phyloP scores from a whole-genome alignment of 2,888 invertebrate genomes.

The Stratiomys singularior region DNA sequence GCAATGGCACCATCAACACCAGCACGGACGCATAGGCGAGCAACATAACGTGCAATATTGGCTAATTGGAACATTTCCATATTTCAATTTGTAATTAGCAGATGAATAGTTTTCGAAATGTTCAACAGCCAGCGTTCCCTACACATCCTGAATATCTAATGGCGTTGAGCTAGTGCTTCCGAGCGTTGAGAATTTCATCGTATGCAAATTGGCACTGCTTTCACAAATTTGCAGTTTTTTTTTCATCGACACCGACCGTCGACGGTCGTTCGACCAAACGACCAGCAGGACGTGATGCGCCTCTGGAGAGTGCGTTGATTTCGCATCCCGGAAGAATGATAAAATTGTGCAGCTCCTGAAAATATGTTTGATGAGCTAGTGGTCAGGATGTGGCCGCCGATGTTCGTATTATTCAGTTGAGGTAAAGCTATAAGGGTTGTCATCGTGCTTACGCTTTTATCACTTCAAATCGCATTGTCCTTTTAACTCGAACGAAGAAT shows the following conservation, averaged over 20 bases:
- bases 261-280: conserved; percentile 11
- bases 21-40: not conserved
- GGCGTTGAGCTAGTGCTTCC: conserved; percentile 26
- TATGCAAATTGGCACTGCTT: conserved; percentile 34
- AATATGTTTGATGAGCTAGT: conserved; percentile 29
- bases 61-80: conserved; percentile 57
- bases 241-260: not conserved
- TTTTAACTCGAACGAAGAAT: no score
- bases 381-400: conserved; percentile 15
- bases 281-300: conserved; percentile 20
- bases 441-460: no score
- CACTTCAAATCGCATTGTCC: no score
- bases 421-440: no score
- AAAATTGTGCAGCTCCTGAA: conserved; percentile 31
- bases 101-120: conserved; percentile 55
- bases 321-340: conserved; percentile 1
- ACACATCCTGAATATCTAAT: conserved; percentile 49
- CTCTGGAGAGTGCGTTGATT: conserved; percentile 32
- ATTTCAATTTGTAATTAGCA: conserved; percentile 57
- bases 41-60: conserved; percentile 51
- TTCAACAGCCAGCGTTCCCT: conserved; percentile 20
- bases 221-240: conserved; percentile 34
- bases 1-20: no score
- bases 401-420: not conserved
- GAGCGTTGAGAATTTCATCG: conserved; percentile 26